These are phyloP conservation scores for Tenebrosternarchus preto DNA, from an alignment of 2,113 vertebrate species.

Conservation along the genomic window DNA sequence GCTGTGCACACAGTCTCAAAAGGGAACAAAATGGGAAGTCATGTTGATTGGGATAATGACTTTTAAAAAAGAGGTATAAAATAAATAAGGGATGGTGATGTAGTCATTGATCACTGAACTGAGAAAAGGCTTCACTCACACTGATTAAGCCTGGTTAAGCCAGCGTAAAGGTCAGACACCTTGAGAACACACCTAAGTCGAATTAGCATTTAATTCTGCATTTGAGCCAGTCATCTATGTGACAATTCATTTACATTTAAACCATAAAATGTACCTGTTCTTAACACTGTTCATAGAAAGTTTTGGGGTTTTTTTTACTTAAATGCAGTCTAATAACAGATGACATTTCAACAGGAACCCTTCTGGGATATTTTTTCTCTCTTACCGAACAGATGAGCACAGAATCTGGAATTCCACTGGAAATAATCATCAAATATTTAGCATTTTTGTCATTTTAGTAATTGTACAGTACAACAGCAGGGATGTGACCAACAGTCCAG, in stretches of 20 bases:
- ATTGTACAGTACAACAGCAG: not conserved
- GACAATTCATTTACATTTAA: not conserved
- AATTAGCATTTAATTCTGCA: not conserved
- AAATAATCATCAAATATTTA: slow-evolving; percentile 1
- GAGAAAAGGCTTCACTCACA: slow-evolving; percentile 21
- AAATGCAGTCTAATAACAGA: not conserved
- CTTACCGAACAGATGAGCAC: not conserved
- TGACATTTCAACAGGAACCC: not conserved
- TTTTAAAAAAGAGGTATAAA: not conserved
- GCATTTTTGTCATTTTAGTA: not conserved
- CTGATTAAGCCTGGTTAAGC: slow-evolving; percentile 22
- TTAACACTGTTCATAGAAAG: not conserved
- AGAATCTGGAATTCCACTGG: not conserved
- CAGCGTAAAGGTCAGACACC: slow-evolving; percentile 17
- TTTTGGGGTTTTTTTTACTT: not conserved
- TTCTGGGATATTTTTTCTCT: not conserved
- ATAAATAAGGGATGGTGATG: slow-evolving; percentile 14
- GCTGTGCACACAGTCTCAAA: slow-evolving; percentile 57
- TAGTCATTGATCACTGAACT: slow-evolving; percentile 40
- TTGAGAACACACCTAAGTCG: slow-evolving; percentile 21
- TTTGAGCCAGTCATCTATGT: not conserved
- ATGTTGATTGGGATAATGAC: slow-evolving; percentile 45
- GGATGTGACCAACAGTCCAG: not conserved
- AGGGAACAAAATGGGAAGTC: slow-evolving; percentile 48
- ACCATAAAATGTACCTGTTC: too few relatives aligned